Conservation (phyloP, 2,888 invertebrate species). For the Heliconius hortense region DNA sequence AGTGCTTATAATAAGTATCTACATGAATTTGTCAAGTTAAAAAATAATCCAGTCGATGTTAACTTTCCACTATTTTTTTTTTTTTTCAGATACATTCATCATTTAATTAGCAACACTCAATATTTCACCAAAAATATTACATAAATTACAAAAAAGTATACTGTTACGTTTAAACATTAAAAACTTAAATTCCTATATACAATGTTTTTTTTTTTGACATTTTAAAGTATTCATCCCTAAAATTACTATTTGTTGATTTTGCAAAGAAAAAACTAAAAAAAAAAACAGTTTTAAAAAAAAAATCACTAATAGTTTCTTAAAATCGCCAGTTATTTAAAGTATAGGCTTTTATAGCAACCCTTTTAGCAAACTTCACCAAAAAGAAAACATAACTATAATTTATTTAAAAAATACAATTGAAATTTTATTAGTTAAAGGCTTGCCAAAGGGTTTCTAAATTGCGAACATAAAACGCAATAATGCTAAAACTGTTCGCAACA, state of each 20-base stretch:
- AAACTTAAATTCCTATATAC: background rate
- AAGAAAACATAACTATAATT: slow-evolving; percentile 51
- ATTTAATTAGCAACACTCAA: background rate
- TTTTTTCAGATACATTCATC: background rate
- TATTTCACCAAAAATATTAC: background rate
- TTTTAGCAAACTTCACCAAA: slow-evolving; percentile 54
- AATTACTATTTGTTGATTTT: slow-evolving; percentile 15
- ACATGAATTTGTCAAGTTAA: too few relatives aligned
- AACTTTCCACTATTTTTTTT: too few relatives aligned
- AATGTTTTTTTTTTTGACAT: background rate
- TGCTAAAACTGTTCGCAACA: slow-evolving; percentile 48
- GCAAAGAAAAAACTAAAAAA: slow-evolving; percentile 15
- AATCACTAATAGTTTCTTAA: slow-evolving; percentile 27
- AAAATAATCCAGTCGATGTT: too few relatives aligned
- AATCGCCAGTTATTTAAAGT: slow-evolving; percentile 33
- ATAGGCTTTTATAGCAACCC: slow-evolving; percentile 50
- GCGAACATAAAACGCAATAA: slow-evolving; percentile 56
- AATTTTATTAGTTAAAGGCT: slow-evolving; percentile 50
- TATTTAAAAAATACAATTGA: slow-evolving; percentile 45
- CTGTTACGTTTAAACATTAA: background rate
- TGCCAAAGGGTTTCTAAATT: slow-evolving; percentile 63
- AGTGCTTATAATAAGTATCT: too few relatives aligned
- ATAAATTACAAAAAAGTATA: background rate
- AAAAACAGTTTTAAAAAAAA: slow-evolving; percentile 10
- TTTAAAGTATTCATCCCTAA: background rate